These are phyloP conservation scores for Parnassius mnemosyne DNA, from an alignment of 2,888 invertebrate species.

Conservation along the genomic window DNA sequence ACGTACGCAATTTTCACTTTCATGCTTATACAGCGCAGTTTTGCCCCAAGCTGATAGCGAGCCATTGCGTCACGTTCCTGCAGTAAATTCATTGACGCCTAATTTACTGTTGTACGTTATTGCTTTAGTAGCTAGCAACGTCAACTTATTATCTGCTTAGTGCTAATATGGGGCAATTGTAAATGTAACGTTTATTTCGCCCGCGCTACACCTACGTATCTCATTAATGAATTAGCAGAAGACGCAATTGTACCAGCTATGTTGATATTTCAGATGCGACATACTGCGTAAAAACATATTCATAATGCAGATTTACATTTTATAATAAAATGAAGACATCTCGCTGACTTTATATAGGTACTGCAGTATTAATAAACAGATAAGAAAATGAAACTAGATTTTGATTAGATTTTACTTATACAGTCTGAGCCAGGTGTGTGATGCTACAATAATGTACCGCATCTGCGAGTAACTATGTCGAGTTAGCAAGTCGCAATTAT, in stretches of 20 bases:
- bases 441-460: conserved; percentile 35
- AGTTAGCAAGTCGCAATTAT: conserved; percentile 65
- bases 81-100: conserved; percentile 50
- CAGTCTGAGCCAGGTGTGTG: not conserved
- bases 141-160: conserved; percentile 53
- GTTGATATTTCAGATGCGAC: conserved; percentile 14
- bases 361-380: not conserved
- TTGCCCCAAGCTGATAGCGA: conserved; percentile 21
- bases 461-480: conserved; percentile 32
- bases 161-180: conserved; percentile 60
- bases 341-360: not conserved
- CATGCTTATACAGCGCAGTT: conserved; percentile 57
- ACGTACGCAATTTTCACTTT: conserved; percentile 81
- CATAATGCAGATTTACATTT: not conserved
- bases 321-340: too few species aligned
- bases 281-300: conserved; percentile 6
- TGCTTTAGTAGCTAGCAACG: conserved; percentile 46
- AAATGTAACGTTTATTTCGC: conserved; percentile 68
- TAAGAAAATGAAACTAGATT: not conserved
- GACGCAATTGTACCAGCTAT: conserved; percentile 68
- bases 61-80: conserved; percentile 41
- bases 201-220: conserved; percentile 78
- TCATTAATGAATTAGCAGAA: conserved; percentile 78
- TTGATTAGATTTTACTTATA: too few species aligned
- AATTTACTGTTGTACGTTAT: conserved; percentile 38